These are phyloP conservation scores for Melanostoma scalare DNA, from an alignment of 2,888 invertebrate species.

Conservation along the genomic window DNA sequence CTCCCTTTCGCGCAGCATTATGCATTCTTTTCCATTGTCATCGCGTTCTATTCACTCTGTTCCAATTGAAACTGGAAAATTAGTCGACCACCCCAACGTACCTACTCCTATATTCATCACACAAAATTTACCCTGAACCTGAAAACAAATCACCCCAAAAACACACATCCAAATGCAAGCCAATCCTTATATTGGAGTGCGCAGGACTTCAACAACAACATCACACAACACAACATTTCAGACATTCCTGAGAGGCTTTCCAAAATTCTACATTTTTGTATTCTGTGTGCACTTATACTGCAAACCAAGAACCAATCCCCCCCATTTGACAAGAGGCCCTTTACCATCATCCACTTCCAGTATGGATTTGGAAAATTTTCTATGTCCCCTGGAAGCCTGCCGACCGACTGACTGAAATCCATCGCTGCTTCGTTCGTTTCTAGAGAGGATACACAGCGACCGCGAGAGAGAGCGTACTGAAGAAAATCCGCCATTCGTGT, in stretches of 20 bases:
- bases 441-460: slow-evolving; percentile 66
- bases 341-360: slow-evolving; percentile 53
- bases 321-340: neutral
- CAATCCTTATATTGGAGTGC: slow-evolving; percentile 56
- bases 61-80: slow-evolving; percentile 57
- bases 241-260: slow-evolving; percentile 60
- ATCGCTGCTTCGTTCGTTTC: slow-evolving; percentile 3
- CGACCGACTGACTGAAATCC: slow-evolving; percentile 68
- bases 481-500: slow-evolving; percentile 72
- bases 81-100: neutral
- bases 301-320: slow-evolving; percentile 9
- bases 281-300: slow-evolving; percentile 51
- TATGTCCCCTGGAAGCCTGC: slow-evolving; percentile 66
- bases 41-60: slow-evolving; percentile 31
- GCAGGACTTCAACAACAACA: slow-evolving; percentile 49
- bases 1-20: slow-evolving; percentile 60
- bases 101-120: slow-evolving; percentile 18
- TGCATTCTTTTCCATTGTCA: slow-evolving; percentile 61
- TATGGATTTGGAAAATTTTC: slow-evolving; percentile 39
- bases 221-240: slow-evolving; percentile 18
- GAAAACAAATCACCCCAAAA: slow-evolving; percentile 63
- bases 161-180: slow-evolving; percentile 61
- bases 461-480: slow-evolving; percentile 62
- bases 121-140: slow-evolving; percentile 71
- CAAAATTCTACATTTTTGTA: slow-evolving; percentile 70